Conservation (phyloP, 2,888 invertebrate species). For the Amblyjoppa proteus region DNA sequence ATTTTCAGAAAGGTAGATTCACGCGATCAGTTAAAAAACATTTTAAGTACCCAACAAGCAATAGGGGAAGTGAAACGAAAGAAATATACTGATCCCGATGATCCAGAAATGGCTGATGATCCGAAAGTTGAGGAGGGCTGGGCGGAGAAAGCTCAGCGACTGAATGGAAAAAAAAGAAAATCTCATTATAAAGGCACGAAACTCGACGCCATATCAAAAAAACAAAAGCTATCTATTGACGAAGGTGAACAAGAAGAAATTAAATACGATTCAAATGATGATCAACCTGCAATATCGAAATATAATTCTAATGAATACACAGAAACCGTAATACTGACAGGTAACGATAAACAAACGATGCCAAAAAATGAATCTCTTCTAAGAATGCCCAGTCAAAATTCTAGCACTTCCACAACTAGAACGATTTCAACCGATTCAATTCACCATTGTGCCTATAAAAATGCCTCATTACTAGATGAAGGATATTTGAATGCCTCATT, state of each 20-base stretch:
- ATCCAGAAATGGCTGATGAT: slow-evolving; percentile 18
- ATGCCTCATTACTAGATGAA: background rate
- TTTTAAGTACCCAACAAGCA: background rate
- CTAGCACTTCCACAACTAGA: background rate
- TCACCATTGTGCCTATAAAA: background rate
- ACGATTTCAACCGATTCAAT: background rate
- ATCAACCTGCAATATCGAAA: background rate
- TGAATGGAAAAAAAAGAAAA: slow-evolving; percentile 9
- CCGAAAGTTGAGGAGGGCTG: slow-evolving; percentile 1
- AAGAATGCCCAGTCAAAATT: background rate
- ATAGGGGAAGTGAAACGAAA: background rate
- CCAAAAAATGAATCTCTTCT: background rate
- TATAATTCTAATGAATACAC: background rate
- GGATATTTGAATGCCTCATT: too few relatives aligned
- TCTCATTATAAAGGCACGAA: background rate
- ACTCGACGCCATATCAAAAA: background rate
- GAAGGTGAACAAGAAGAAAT: background rate
- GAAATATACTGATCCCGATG: slow-evolving; percentile 14
- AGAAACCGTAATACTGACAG: background rate
- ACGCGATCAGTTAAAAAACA: slow-evolving; percentile 1
- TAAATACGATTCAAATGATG: background rate
- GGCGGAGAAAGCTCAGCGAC: background rate
- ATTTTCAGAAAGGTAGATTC: background rate
- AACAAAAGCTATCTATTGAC: background rate
- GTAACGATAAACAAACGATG: background rate